Conservation (phyloP, 2,888 invertebrate species). For the Prosapia bicincta region DNA sequence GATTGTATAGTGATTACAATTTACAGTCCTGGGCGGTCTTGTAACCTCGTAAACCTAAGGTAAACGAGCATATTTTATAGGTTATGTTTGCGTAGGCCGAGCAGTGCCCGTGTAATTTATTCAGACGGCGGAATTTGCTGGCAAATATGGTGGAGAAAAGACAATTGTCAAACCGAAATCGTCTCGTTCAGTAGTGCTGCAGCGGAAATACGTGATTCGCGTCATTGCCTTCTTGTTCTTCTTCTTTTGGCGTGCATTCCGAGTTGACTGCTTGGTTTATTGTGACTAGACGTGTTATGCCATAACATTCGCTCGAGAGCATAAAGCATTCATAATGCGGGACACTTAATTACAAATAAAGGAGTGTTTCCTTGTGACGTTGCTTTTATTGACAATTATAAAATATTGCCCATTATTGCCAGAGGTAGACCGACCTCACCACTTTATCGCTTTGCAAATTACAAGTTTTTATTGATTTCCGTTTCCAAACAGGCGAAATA, state of each 20-base stretch:
- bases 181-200: background rate
- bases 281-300: background rate
- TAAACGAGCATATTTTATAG: background rate
- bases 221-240: background rate
- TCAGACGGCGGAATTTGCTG: background rate
- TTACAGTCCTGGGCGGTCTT: background rate
- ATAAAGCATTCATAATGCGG: background rate
- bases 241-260: background rate
- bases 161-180: background rate
- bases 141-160: background rate
- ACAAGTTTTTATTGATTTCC: background rate
- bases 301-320: background rate
- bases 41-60: background rate
- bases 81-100: background rate
- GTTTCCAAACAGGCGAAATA: background rate
- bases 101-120: background rate
- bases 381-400: background rate
- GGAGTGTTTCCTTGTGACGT: background rate
- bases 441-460: background rate
- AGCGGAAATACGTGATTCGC: too few species aligned
- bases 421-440: background rate
- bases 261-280: background rate
- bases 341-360: background rate
- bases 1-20: constrained; percentile 2
- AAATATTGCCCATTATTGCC: background rate